These are phyloP conservation scores for Tragelaphus strepsiceros DNA, from an alignment of 2,113 vertebrate genomes.

Conservation along the genomic window DNA sequence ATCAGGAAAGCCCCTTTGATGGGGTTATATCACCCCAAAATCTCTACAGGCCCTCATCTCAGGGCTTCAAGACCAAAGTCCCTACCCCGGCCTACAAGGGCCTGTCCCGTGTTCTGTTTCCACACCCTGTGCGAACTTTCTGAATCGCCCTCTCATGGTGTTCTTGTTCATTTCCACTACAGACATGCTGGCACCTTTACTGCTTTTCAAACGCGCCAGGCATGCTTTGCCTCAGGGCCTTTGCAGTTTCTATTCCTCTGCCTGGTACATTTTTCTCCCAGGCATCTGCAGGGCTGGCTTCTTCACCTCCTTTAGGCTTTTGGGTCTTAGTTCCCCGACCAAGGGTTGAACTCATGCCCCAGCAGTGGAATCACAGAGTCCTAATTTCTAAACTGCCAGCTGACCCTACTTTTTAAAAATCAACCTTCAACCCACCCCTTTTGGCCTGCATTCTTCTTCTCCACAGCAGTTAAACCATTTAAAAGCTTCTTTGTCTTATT, in stretches of 20 bases:
- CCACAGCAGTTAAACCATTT: background rate
- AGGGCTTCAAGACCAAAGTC: background rate
- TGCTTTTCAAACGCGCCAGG: background rate
- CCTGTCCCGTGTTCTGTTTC: background rate
- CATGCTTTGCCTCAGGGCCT: background rate
- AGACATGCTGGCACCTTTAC: background rate
- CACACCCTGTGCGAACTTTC: too few species aligned
- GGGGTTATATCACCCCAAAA: background rate
- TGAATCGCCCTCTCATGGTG: background rate
- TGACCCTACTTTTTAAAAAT: background rate
- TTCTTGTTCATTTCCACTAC: background rate
- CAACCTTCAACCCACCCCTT: background rate
- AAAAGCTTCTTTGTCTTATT: background rate
- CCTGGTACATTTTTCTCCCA: background rate
- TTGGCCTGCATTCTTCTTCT: background rate
- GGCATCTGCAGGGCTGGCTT: background rate
- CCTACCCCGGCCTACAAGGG: background rate
- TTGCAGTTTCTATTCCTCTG: background rate
- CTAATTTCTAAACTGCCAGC: background rate
- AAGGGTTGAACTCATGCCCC: background rate
- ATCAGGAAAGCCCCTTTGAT: background rate
- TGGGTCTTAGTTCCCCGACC: background rate
- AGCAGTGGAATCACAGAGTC: background rate
- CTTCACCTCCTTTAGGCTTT: too few species aligned
- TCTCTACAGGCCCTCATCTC: background rate